Base-by-base conservation (phyloP, 2,797 vertebrate genomes). In the Sebastes steindachneri region DNA sequence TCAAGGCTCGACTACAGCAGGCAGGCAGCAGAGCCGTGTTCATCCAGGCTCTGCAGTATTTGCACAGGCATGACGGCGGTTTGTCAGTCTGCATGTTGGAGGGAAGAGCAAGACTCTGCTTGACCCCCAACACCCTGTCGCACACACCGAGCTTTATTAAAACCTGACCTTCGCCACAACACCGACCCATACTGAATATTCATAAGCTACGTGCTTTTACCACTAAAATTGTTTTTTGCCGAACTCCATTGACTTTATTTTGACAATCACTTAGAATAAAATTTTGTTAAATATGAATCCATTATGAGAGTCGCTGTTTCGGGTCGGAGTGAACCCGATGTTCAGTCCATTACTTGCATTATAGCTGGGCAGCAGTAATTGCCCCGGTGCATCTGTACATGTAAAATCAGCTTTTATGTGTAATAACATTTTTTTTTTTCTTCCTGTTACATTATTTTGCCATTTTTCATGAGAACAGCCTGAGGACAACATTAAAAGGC, bases 11-110 rank as follows among this genome's bases (percentile, higher is more conserved):
- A 19, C 9, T 58, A 21, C 26, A 68, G 35, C 68, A 64, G 66
- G n/a, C 68, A 41, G 76, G 37, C 37, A 41, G 37, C 68, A 37
- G 68, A 67, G 37, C 37, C 8, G 74, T 53, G 65, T 11, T 78
- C 70, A 78, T 75, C 79, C 73, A 62, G 37, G 58, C 83, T 83
- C 26, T 78, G 69, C 33, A 53, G n/a, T 65, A 77, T 88, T 82
- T 74, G 53, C 73, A 71, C 73, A 75, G 57, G 74, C 31, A 73
- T 73, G 73, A 68, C 67, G 8, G 54, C 0, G 7, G 65, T 75
- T 65, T 66, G 68, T 84, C 62, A 76, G 59, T 75, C 65, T 86
- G 54, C 67, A 45, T 41, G 59, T 51, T 55, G 57, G 57, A 67
- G 55, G 11, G 37, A 45, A 63, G 48, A 29, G 29, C 4, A 17